phyloP scores from a whole-genome alignment of 2,113 vertebrate species.

The human region GRCh38 chr5:74307001-74307500 shows the following conservation, averaged over 20 bases:
- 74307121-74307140: background rate
- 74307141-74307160: background rate
- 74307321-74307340: background rate
- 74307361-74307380: background rate
- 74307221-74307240: background rate
- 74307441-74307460: background rate
- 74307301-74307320: background rate
- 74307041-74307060: background rate
- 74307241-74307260: background rate
- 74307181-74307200: background rate
- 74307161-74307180: background rate
- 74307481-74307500: background rate
- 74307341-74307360: background rate
- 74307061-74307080: background rate
- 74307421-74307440: background rate
- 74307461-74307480: background rate
- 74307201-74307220: background rate
- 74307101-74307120: background rate
- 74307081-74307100: background rate
- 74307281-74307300: background rate
- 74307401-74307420: background rate
- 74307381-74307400: background rate
- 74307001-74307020: background rate
- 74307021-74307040: background rate
- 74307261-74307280: background rate